Conservation (phyloP, 2,888 invertebrate genomes). For the Drosophila nigricruria region DNA sequence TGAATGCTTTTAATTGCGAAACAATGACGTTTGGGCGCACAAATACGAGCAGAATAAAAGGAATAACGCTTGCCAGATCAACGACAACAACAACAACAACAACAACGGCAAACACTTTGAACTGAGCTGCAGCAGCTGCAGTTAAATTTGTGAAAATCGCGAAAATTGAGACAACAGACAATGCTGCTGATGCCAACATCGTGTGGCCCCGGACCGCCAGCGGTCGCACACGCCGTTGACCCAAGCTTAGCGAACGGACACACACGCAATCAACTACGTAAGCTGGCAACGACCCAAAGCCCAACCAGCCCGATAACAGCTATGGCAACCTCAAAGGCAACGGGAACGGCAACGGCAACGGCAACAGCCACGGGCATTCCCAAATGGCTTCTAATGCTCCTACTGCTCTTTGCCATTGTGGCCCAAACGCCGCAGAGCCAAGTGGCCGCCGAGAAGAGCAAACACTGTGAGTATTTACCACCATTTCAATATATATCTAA, state of each 20-base stretch:
- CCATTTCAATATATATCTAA: constrained; percentile 9
- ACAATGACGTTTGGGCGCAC: constrained; percentile 69
- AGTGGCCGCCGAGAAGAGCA: constrained; percentile 85
- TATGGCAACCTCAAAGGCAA: background rate
- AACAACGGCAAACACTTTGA: constrained; percentile 35
- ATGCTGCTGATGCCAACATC: constrained; percentile 85
- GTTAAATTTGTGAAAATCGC: constrained; percentile 50
- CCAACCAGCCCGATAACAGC: constrained; percentile 20
- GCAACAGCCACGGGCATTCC: constrained; percentile 65
- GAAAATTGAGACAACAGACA: constrained; percentile 55
- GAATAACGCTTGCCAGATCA: constrained; percentile 44
- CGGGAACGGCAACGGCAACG: background rate
- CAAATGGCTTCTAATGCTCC: constrained; percentile 83
- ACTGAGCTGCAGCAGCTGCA: constrained; percentile 46
- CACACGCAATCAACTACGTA: constrained; percentile 38
- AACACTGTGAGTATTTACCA: constrained; percentile 84
- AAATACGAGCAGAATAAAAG: constrained; percentile 55
- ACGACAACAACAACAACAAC: constrained; percentile 26
- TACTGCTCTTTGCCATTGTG: constrained; percentile 81
- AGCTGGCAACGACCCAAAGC: constrained; percentile 13
- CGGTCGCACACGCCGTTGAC: constrained; percentile 39
- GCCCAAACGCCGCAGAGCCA: constrained; percentile 79
- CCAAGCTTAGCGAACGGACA: constrained; percentile 39
- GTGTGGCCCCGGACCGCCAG: constrained; percentile 84
- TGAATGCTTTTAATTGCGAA: constrained; percentile 79